phyloP scores from a whole-genome alignment of 1,140 invertebrate species.

The Ditylenchus dipsaci region DNA sequence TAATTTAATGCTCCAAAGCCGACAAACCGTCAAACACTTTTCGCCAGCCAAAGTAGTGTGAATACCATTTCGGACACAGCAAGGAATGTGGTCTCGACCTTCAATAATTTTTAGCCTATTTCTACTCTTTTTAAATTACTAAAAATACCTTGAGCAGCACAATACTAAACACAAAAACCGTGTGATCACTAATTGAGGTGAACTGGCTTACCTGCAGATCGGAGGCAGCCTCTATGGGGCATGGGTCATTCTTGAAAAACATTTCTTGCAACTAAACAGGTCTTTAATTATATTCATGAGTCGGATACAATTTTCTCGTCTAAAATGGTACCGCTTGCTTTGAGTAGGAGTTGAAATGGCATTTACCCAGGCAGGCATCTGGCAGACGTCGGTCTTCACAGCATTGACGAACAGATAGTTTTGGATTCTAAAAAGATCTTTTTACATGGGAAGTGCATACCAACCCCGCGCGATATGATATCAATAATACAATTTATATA shows the following conservation, averaged over 20 bases:
- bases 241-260: conserved; percentile 46
- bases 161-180: conserved; percentile 25
- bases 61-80: conserved; percentile 36
- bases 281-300: not conserved
- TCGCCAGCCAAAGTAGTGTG: conserved; percentile 40
- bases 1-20: too few relatives aligned
- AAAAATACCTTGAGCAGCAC: conserved; percentile 37
- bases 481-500: too few relatives aligned
- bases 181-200: too few relatives aligned
- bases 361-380: conserved; percentile 52
- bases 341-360: conserved; percentile 50
- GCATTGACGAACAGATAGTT: conserved; percentile 46
- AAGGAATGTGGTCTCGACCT: conserved; percentile 26
- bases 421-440: conserved; percentile 33
- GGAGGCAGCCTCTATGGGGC: conserved; percentile 41
- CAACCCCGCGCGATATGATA: too few relatives aligned
- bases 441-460: not conserved
- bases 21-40: conserved; percentile 29
- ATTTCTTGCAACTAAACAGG: conserved; percentile 39
- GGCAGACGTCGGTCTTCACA: conserved; percentile 51
- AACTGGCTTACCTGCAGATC: conserved; percentile 19
- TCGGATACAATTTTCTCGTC: not conserved
- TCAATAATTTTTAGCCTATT: not conserved
- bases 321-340: conserved; percentile 34
- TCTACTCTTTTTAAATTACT: not conserved